Evolutionary conservation across 2,113 vertebrate genomes (phyloP).

Genomic region (Neomonachus schauinslandi): DNA sequence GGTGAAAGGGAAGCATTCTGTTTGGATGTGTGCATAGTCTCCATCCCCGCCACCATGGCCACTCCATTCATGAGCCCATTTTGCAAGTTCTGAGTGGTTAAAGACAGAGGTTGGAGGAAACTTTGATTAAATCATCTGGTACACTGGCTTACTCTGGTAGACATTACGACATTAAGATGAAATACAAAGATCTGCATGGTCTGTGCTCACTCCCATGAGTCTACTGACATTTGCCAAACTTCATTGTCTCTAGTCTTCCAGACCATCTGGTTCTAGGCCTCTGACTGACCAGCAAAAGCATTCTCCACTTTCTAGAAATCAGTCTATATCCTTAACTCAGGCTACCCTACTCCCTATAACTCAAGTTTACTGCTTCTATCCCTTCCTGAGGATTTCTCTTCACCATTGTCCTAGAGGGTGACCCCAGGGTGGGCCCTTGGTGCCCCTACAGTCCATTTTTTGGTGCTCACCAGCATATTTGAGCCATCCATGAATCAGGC

Average conservation of each 20-base stretch:
- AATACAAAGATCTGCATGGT: background rate
- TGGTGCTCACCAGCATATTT: background rate
- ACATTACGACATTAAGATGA: background rate
- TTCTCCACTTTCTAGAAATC: background rate
- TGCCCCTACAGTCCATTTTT: background rate
- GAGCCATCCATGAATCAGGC: background rate
- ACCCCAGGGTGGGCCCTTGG: accelerated
- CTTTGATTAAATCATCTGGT: background rate
- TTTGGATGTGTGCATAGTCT: background rate
- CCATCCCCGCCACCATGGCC: background rate
- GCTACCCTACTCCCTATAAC: background rate
- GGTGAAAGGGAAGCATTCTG: background rate
- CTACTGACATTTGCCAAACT: background rate
- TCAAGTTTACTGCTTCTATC: background rate
- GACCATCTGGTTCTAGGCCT: background rate
- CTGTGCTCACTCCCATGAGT: background rate
- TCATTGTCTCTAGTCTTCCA: background rate
- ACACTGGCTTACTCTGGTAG: background rate
- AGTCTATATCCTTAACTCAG: background rate
- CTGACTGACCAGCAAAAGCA: background rate
- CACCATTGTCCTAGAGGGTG: background rate
- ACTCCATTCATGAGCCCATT: background rate
- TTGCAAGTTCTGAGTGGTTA: background rate
- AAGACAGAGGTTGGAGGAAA: background rate
- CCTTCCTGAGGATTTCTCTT: background rate